Conservation (phyloP, 2,113 vertebrate species). For the Xiphophorus maculatus region DNA sequence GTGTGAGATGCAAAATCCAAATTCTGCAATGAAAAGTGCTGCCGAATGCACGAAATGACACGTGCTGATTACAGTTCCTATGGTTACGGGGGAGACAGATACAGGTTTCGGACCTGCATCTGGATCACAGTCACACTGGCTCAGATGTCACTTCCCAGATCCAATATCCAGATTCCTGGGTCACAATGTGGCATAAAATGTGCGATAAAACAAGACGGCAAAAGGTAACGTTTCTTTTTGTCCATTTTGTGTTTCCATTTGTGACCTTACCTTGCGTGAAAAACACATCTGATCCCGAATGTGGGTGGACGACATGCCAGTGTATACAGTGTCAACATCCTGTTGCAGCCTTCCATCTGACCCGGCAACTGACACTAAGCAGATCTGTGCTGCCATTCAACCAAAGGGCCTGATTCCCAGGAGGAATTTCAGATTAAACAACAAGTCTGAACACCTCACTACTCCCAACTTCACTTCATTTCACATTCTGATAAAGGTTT, state of each 20-base stretch:
- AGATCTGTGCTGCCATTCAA: slow-evolving; percentile 19
- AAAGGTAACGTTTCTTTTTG: slow-evolving; percentile 3
- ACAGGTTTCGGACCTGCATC: background rate
- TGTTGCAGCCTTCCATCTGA: slow-evolving; percentile 37
- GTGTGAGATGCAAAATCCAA: no score
- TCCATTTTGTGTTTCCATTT: slow-evolving; percentile 11
- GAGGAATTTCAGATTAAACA: slow-evolving; percentile 29
- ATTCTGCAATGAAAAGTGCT: background rate
- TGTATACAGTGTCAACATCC: slow-evolving; percentile 68
- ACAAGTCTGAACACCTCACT: slow-evolving; percentile 16
- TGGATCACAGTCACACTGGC: background rate
- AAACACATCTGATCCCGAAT: slow-evolving; percentile 31
- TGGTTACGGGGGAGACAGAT: no score
- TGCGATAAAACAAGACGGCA: no score
- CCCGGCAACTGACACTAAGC: slow-evolving; percentile 20
- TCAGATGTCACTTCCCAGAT: no score
- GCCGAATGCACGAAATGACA: background rate
- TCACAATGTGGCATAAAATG: no score
- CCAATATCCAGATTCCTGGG: no score
- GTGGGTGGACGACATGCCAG: slow-evolving; percentile 52
- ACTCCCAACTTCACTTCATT: slow-evolving; percentile 1
- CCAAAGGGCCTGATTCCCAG: background rate
- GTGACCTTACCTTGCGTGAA: background rate
- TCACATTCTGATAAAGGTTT: slow-evolving; percentile 12
- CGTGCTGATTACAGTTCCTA: no score